Evolutionary conservation across 92 coral and sea anemone species (phyloP), one percentile per base, ranked within the genome.

Genomic region (Zoanthus sansibaricus): DNA sequence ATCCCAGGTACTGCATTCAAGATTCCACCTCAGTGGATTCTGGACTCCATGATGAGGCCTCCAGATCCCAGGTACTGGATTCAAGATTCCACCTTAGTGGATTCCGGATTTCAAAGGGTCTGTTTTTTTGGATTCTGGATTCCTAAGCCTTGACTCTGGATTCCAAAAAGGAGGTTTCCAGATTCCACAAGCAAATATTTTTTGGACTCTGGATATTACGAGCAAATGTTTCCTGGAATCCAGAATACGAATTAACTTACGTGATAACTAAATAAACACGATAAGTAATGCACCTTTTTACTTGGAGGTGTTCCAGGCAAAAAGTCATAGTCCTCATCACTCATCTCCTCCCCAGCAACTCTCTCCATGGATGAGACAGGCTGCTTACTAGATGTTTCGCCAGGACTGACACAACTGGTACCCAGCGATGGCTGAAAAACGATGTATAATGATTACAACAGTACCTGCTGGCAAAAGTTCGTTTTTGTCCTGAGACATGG

Each of bases 231-330:
- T 37, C 42, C 42, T 37, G 4, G 9, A 7, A 3, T 59, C 17
- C 1, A 13, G 18, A 14, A 13, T 14, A 4, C 1, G 20, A 2
- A 59, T 59, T 15, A 5, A 9, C n/a, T 17, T 8, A 21, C 12
- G 1, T n/a, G 17, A 4, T 10, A 4, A 51, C 32, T 25, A 66
- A 3, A 56, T 25, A 6, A 9, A 16, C 11, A 6, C 14, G 11
- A 52, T 37, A 46, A n/a, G 31, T 0, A 30, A 70, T 32, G 21
- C 88, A 95, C 98, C 98, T 96, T 96, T 86, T 96, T 96, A 74
- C 93, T 91, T 5, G 99, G 99, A 3, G 99, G 99, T 44, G 99
- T 96, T 9, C 94, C 95, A 25, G 99, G 99, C 25, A 96, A 86
- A 66, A 93, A 90, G 76, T 93, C 96, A 15, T 91, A 88, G 71